phyloP scores from a whole-genome alignment of 1,140 invertebrate genomes.

The Myzus persicae region DNA sequence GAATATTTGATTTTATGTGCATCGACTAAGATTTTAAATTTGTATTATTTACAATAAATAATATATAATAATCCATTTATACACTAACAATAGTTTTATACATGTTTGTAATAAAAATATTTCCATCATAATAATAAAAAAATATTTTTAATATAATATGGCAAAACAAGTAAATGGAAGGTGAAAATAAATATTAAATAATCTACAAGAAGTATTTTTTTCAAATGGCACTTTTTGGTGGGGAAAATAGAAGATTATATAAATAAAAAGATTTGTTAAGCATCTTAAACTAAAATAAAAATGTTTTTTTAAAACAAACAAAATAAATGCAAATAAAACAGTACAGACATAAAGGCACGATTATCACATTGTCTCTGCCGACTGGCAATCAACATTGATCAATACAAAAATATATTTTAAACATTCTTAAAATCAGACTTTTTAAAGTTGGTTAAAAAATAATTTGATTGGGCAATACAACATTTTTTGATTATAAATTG shows the following conservation, averaged over 20 bases:
- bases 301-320: conserved; percentile 1
- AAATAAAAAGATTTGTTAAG: not conserved
- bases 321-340: conserved; percentile 56
- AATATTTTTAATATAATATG: conserved; percentile 16
- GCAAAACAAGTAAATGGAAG: conserved; percentile 31
- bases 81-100: conserved; percentile 39
- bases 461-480: conserved; percentile 42
- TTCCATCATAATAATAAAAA: not conserved
- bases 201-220: conserved; percentile 6
- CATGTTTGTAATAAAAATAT: conserved; percentile 13
- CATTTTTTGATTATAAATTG: conserved; percentile 44
- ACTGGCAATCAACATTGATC: conserved; percentile 53
- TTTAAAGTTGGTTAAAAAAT: conserved; percentile 50
- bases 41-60: conserved; percentile 35
- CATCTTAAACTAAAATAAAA: conserved; percentile 33
- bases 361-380: conserved; percentile 58
- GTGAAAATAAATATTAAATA: conserved; percentile 45
- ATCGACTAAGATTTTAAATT: conserved; percentile 32
- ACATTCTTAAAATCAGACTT: conserved; percentile 50
- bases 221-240: conserved; percentile 54
- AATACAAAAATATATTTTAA: conserved; percentile 56
- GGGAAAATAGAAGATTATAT: conserved; percentile 9
- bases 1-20: conserved; percentile 54
- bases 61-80: conserved; percentile 34
- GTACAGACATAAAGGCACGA: conserved; percentile 54